Percentiles rank a stretch among this genome's conserved stretches.
Evolutionary conservation across 2,113 vertebrate genomes (phyloP).

Genomic region (Anguilla japonica): DNA sequence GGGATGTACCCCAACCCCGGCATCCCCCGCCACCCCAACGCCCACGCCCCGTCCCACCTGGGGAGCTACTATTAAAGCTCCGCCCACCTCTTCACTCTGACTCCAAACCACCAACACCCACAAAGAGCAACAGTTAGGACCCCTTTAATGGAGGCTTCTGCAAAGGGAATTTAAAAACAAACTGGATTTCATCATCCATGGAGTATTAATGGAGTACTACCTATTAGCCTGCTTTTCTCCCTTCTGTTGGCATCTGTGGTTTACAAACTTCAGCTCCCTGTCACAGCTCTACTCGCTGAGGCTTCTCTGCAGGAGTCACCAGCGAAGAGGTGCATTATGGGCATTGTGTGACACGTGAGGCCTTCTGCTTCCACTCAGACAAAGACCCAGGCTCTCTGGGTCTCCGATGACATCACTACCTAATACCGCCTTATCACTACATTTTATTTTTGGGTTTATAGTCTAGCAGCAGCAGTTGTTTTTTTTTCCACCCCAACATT

Average conservation of each 20-base stretch:
- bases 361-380: conserved; percentile 62
- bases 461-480: not conserved
- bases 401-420: conserved; percentile 53
- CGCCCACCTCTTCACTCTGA: not conserved
- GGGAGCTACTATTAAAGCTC: conserved; percentile 91
- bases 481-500: not conserved
- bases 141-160: no score
- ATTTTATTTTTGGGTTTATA: not conserved
- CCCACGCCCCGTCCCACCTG: conserved; percentile 91
- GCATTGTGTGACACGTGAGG: conserved; percentile 29
- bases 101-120: not conserved
- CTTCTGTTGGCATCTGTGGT: conserved; percentile 48
- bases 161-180: conserved; percentile 44
- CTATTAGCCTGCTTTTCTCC: conserved; percentile 75
- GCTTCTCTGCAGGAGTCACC: conserved; percentile 26
- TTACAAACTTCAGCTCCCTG: conserved; percentile 33
- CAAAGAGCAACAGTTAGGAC: no score
- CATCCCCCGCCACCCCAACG: conserved; percentile 89
- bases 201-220: conserved; percentile 78
- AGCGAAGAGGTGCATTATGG: conserved; percentile 37
- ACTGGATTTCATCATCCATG: conserved; percentile 68
- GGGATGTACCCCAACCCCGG: conserved; percentile 92
- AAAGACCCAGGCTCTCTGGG: conserved; percentile 66
- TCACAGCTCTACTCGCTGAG: not conserved
- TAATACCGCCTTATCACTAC: not conserved